Conservation (phyloP, 1,140 invertebrate species). For the Coptotermes formosanus region DNA sequence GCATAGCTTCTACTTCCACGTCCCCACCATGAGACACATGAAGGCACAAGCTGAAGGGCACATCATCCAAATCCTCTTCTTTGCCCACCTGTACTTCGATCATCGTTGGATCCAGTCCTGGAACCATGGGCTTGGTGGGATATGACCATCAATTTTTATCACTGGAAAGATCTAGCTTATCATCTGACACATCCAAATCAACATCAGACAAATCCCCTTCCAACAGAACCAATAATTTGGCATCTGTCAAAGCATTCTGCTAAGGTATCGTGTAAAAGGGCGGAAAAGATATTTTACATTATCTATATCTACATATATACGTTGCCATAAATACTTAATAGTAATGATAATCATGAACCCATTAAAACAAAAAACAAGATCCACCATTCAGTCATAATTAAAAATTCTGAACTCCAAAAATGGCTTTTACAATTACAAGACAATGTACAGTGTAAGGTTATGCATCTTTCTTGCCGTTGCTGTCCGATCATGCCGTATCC, state of each 20-base stretch:
- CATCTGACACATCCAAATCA: not conserved
- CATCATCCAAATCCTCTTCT: not conserved
- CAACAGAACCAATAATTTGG: not conserved
- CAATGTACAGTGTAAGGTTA: too few relatives aligned
- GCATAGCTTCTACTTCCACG: not conserved
- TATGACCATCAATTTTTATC: not conserved
- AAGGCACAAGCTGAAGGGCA: not conserved
- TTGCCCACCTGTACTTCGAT: not conserved
- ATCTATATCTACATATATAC: too few relatives aligned
- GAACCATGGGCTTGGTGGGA: not conserved
- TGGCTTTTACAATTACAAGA: too few relatives aligned
- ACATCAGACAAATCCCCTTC: not conserved
- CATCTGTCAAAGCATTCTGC: not conserved
- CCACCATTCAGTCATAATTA: too few relatives aligned
- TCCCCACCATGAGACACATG: not conserved
- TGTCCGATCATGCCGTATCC: too few relatives aligned
- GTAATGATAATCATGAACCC: too few relatives aligned
- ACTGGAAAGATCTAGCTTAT: not conserved
- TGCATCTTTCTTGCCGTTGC: too few relatives aligned
- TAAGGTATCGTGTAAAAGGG: not conserved
- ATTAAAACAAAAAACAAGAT: too few relatives aligned
- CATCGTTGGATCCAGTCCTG: not conserved
- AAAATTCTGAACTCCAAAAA: too few relatives aligned
- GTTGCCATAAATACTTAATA: too few relatives aligned
- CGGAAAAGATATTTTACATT: too few relatives aligned